These are phyloP conservation scores for Polia nebulosa DNA, from an alignment of 2,888 invertebrate genomes.

Conservation along the genomic window DNA sequence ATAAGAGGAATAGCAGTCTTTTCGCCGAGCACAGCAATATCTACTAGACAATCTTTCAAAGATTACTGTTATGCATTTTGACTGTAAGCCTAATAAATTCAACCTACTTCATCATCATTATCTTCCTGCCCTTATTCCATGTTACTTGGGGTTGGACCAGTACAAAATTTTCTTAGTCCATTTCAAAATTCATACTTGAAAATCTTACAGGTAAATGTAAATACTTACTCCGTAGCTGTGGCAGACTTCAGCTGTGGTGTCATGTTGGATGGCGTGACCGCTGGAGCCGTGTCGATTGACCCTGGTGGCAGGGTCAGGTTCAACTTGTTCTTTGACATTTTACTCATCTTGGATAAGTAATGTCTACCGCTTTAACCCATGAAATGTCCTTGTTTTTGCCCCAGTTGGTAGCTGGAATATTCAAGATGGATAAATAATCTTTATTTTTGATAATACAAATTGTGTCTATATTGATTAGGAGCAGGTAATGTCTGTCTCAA, in stretches of 20 bases:
- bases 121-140: no score
- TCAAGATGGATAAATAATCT: neutral
- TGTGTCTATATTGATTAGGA: neutral
- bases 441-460: neutral
- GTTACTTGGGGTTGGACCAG: no score
- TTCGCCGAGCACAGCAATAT: no score
- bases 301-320: slow-evolving; percentile 97
- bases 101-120: no score
- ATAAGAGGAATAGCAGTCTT: no score
- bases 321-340: slow-evolving; percentile 98
- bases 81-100: no score
- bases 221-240: slow-evolving; percentile 90
- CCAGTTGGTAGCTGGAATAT: slow-evolving; percentile 41
- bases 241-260: slow-evolving; percentile 91
- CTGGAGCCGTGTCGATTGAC: slow-evolving; percentile 94
- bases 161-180: no score
- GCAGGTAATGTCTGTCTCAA: neutral
- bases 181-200: no score
- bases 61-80: no score
- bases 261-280: slow-evolving; percentile 91
- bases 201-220: neutral
- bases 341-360: slow-evolving; percentile 84
- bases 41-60: no score
- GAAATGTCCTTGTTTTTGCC: slow-evolving; percentile 61
- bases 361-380: slow-evolving; percentile 69